These are phyloP conservation scores for Psilopogon haemacephalus DNA, from an alignment of 2,113 vertebrate species.

Conservation along the genomic window DNA sequence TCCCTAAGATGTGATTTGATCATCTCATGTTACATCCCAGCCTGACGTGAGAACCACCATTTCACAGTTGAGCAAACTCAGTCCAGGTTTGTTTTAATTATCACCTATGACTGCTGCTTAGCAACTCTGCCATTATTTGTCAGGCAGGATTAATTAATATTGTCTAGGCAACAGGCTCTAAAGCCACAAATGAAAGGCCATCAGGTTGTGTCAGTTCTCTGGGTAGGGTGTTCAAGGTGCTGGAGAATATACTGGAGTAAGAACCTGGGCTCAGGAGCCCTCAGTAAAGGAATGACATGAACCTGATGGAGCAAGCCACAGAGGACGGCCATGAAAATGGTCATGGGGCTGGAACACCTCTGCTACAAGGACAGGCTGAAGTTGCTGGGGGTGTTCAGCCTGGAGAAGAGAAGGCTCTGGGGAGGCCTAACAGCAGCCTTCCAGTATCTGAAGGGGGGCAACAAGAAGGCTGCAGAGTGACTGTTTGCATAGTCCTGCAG, in stretches of 20 bases:
- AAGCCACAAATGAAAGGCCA: not conserved
- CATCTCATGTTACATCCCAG: not conserved
- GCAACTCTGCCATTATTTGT: slow-evolving; percentile 55
- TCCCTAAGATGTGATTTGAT: not conserved
- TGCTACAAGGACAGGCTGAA: no score
- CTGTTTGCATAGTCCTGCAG: no score
- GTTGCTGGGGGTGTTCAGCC: no score
- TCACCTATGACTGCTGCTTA: slow-evolving; percentile 3
- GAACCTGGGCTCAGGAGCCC: no score
- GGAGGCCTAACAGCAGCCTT: no score
- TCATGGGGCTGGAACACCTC: no score
- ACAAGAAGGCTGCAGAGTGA: no score
- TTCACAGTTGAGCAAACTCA: slow-evolving; percentile 20
- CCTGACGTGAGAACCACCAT: slow-evolving; percentile 31
- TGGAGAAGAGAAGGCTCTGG: no score
- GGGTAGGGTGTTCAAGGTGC: not conserved
- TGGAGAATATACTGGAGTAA: not conserved
- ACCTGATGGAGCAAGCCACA: no score
- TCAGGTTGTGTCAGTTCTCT: not conserved
- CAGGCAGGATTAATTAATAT: slow-evolving; percentile 37
- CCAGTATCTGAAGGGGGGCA: no score
- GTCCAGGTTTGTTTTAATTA: slow-evolving; percentile 30
- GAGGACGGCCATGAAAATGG: no score
- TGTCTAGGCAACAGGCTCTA: slow-evolving; percentile 18
- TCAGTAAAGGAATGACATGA: no score